Conservation (phyloP, 2,888 invertebrate genomes). For the Ceratothoa steindachneri region DNA sequence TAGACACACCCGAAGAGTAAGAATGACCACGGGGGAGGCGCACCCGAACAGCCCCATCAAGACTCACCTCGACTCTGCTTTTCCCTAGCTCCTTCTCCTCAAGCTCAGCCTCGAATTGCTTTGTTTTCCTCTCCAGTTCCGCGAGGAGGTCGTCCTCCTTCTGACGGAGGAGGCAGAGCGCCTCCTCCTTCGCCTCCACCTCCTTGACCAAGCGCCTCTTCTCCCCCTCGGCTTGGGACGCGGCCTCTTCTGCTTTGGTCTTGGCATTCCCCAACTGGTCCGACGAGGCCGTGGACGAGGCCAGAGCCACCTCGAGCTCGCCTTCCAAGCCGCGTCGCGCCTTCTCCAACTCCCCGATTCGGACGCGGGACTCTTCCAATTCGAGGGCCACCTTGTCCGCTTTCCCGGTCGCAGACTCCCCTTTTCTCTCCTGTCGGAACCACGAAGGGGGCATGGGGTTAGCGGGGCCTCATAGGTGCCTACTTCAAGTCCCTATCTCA, state of each 20-base stretch:
- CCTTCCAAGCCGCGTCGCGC: background rate
- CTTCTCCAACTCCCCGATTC: slow-evolving; percentile 5
- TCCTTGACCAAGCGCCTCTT: background rate
- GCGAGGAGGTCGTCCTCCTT: background rate
- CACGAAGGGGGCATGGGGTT: too few species aligned
- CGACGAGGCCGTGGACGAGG: background rate
- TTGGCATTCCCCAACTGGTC: background rate
- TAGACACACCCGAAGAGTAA: too few species aligned
- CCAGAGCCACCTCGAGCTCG: background rate
- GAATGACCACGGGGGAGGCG: too few species aligned
- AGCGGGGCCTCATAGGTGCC: too few species aligned
- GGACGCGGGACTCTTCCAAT: background rate
- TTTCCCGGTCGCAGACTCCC: background rate
- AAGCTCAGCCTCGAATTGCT: background rate
- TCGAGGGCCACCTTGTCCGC: background rate
- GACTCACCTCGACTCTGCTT: background rate
- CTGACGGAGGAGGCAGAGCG: too few species aligned
- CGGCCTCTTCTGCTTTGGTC: background rate
- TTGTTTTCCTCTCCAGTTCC: background rate
- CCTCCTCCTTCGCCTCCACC: background rate
- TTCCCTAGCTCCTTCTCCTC: background rate
- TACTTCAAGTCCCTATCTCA: too few species aligned
- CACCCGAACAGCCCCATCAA: too few species aligned
- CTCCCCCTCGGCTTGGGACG: background rate
- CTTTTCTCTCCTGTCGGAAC: background rate